phyloP scores from a whole-genome alignment of 2,797 vertebrate species.

The Pseudochromis fuscus region DNA sequence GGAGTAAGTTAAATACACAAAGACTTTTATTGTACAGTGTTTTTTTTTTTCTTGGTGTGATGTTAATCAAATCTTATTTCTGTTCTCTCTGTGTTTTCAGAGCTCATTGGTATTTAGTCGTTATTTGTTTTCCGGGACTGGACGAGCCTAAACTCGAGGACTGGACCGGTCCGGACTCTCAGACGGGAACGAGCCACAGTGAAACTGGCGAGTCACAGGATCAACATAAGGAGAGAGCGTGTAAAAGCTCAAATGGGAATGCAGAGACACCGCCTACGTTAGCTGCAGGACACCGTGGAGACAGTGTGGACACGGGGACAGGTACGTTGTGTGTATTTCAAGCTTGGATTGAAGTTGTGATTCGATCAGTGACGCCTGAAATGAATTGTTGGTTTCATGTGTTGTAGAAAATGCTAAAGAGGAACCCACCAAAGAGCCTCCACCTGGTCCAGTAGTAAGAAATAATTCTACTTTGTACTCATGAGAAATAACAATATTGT shows the following conservation, averaged over 20 bases:
- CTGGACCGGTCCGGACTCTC: constrained; percentile 29
- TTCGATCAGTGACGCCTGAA: background rate
- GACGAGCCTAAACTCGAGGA: constrained; percentile 84
- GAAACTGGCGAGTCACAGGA: constrained; percentile 22
- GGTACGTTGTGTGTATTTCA: constrained; percentile 46
- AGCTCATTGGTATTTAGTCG: constrained; percentile 96
- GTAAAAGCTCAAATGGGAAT: constrained; percentile 31
- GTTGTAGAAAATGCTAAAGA: constrained; percentile 60
- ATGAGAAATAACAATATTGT: background rate
- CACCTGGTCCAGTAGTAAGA: constrained; percentile 75
- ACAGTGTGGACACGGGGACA: constrained; percentile 28
- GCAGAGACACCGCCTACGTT: constrained; percentile 25
- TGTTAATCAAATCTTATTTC: background rate
- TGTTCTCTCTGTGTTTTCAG: constrained; percentile 73
- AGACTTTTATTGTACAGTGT: background rate
- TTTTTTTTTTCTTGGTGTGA: background rate
- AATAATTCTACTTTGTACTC: background rate
- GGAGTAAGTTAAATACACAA: constrained; percentile 88
- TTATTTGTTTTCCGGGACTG: constrained; percentile 95
- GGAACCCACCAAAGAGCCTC: constrained; percentile 47
- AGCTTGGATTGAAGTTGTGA: background rate
- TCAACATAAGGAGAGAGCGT: constrained; percentile 31
- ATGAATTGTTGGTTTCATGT: constrained; percentile 4
- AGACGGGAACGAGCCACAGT: constrained; percentile 2
- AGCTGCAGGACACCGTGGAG: constrained; percentile 37